Percentiles rank a stretch among this genome's conserved stretches.
Evolutionary conservation across 2,888 invertebrate species (phyloP).

Genomic region (Copidosoma aretas): DNA sequence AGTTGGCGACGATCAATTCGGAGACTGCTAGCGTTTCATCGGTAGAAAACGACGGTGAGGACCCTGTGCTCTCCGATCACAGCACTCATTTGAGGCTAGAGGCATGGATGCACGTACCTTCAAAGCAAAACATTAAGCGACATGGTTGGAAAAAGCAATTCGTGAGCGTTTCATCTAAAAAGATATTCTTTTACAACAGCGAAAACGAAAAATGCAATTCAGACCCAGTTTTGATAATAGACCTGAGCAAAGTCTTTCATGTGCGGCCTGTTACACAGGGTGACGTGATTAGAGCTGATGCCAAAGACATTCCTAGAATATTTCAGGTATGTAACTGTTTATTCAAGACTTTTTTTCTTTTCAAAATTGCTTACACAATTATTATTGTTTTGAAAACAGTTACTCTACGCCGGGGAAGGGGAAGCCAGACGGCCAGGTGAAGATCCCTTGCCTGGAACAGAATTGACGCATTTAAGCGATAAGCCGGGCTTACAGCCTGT

Average conservation of each 20-base stretch:
- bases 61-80: constrained; percentile 68
- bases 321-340: constrained; percentile 71
- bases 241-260: constrained; percentile 98
- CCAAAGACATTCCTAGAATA: constrained; percentile 98
- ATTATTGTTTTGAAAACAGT: constrained; percentile 63
- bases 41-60: constrained; percentile 83
- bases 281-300: constrained; percentile 98
- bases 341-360: constrained; percentile 20
- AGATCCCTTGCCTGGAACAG: constrained; percentile 62
- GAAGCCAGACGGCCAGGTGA: constrained; percentile 82
- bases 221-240: constrained; percentile 92
- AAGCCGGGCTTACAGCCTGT: constrained; percentile 74
- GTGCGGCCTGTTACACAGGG: constrained; percentile 98
- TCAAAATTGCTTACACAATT: background rate
- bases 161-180: constrained; percentile 94
- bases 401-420: constrained; percentile 96
- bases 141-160: constrained; percentile 98
- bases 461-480: constrained; percentile 66
- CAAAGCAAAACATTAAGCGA: constrained; percentile 91
- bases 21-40: constrained; percentile 93
- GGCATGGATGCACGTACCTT: constrained; percentile 95
- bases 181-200: constrained; percentile 96
- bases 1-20: constrained; percentile 78
- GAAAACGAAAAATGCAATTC: constrained; percentile 94
- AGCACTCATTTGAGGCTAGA: constrained; percentile 79